phyloP scores from a whole-genome alignment of 2,888 invertebrate genomes.

The Yponomeuta malinellus region DNA sequence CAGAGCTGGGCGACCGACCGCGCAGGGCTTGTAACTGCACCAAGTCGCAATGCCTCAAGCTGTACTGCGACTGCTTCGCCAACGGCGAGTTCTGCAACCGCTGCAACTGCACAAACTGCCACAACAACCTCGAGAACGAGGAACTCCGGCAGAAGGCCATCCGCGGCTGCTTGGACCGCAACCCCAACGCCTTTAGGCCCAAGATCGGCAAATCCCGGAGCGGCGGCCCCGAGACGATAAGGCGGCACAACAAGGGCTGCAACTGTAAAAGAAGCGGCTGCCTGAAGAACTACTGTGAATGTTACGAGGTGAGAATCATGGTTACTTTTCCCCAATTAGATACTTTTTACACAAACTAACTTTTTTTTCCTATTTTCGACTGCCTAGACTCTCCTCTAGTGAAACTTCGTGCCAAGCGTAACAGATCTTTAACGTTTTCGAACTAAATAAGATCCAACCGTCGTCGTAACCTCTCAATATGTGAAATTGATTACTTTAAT shows the following conservation, averaged over 20 bases:
- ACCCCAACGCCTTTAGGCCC: constrained; percentile 97
- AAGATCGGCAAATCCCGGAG: constrained; percentile 94
- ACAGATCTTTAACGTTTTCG: no score
- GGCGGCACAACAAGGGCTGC: constrained; percentile 98
- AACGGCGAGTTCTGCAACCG: constrained; percentile 99
- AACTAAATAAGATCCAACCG: no score
- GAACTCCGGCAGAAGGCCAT: constrained; percentile 96
- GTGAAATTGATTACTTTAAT: not conserved
- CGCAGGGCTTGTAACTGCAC: constrained; percentile 99
- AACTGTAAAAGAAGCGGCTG: constrained; percentile 99
- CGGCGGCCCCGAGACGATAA: constrained; percentile 82
- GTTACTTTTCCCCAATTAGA: not conserved
- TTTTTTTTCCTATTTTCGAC: no score
- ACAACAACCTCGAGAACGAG: constrained; percentile 96
- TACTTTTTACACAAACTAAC: no score
- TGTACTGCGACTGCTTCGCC: constrained; percentile 99
- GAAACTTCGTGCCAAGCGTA: no score
- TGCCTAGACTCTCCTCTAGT: no score
- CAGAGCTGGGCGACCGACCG: constrained; percentile 69
- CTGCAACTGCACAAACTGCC: constrained; percentile 98
- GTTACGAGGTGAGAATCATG: constrained; percentile 86
- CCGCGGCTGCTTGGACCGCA: constrained; percentile 94
- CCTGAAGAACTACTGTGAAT: constrained; percentile 99
- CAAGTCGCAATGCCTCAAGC: constrained; percentile 97
- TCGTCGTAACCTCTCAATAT: no score